A percentile compares a stretch with the other conserved stretches of the same genome.
phyloP scores from a whole-genome alignment of 2,888 invertebrate genomes.

The Orthosia gracilis region DNA sequence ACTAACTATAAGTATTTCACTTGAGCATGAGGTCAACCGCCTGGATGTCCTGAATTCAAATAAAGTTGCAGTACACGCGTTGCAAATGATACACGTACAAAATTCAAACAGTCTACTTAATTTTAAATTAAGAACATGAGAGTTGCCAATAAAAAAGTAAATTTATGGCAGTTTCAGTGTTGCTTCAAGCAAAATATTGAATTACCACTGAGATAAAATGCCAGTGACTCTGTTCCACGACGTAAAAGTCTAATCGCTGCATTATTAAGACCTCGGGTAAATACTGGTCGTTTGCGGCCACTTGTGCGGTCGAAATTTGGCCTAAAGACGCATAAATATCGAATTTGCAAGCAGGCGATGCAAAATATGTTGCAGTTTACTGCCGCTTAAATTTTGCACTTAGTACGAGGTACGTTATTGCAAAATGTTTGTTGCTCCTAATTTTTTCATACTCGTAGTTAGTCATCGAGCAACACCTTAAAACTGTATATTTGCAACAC shows the following conservation, averaged over 20 bases:
- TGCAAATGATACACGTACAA: conserved; percentile 24
- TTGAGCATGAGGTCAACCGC: neutral
- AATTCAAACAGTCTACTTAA: conserved; percentile 23
- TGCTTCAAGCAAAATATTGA: conserved; percentile 45
- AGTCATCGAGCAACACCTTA: conserved; percentile 39
- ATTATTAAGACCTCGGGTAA: conserved; percentile 57
- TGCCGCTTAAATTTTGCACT: conserved; percentile 39
- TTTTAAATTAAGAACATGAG: conserved; percentile 33
- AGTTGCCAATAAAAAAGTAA: conserved; percentile 36
- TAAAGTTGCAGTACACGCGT: conserved; percentile 6
- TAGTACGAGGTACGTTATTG: conserved; percentile 4
- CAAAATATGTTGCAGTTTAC: conserved; percentile 50
- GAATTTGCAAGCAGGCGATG: conserved; percentile 53
- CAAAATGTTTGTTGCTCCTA: conserved; percentile 21
- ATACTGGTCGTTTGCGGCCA: conserved; percentile 50
- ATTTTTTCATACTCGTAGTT: conserved; percentile 41
- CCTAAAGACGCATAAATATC: conserved; percentile 50
- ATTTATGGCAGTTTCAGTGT: conserved; percentile 16
- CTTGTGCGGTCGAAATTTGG: conserved; percentile 63
- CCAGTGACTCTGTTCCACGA: conserved; percentile 29
- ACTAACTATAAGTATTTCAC: conserved; percentile 2
- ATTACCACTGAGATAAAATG: conserved; percentile 32
- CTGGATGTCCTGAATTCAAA: conserved; percentile 29
- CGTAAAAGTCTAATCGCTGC: conserved; percentile 49
- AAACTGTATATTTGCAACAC: conserved; percentile 33